These are phyloP conservation scores for Cryptomyrus ogoouensis DNA, from an alignment of 2,113 vertebrate species.

Conservation along the genomic window DNA sequence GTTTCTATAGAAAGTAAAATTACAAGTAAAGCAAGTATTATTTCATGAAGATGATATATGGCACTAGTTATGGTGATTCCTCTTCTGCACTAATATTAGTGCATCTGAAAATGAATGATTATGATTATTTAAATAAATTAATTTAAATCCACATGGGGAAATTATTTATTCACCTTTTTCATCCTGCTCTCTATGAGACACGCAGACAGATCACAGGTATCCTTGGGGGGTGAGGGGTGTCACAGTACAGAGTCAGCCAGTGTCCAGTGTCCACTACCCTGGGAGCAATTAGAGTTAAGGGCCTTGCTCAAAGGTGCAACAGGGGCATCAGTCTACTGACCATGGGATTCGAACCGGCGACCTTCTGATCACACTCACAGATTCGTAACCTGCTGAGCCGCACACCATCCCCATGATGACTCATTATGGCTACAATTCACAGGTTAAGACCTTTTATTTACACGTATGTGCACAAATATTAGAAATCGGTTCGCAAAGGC, in stretches of 20 bases:
- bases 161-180: not conserved
- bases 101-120: not conserved
- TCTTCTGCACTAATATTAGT: not conserved
- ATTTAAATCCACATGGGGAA: not conserved
- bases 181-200: not conserved
- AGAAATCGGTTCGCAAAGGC: not conserved
- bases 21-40: not conserved
- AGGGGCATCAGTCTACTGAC: not conserved
- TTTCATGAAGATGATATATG: not conserved
- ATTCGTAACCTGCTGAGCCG: not conserved
- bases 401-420: not conserved
- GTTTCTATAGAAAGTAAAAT: not conserved
- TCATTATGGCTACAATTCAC: not conserved
- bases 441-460: not conserved
- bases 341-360: not conserved
- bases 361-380: not conserved
- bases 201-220: not conserved
- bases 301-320: not conserved
- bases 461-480: constrained; percentile 9
- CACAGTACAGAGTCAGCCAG: not conserved
- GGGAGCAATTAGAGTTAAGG: not conserved
- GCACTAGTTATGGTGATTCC: not conserved
- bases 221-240: not conserved
- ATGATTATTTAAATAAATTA: not conserved
- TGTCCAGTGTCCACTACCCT: not conserved